Base-by-base conservation (phyloP, 2,113 vertebrate species). In the Oryzias celebensis region DNA sequence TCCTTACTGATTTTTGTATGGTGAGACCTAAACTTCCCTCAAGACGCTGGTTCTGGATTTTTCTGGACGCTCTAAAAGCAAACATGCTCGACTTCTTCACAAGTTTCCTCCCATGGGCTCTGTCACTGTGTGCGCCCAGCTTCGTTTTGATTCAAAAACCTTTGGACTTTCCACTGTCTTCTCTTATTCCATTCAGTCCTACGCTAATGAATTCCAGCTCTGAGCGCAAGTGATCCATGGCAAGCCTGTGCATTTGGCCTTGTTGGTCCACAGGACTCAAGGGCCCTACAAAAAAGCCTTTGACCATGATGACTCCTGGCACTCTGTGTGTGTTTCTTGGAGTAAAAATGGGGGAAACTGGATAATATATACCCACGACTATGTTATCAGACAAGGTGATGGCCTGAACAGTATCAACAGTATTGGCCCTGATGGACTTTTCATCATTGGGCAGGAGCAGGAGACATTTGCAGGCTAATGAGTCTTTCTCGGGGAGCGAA, bases 201-300 rank as follows among this genome's bases (percentile, higher is more conserved):
- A 78, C 46, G 81, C 83, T 67, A 87, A 90, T 61, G 89, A 90
- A 68, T 91, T 92, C 80, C 91, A 92, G 83, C 90, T 93, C 52
- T 78, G 82, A 18, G 88, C 82, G 12, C 82, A 60, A 15, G 46
- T 90, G 65, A 68, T 54, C 47, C 65, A 26, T 48, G 75, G 77
- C 12, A 63, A 76, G 20, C 60, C 15, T 10, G 75, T 92, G 65
- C 75, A 87, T 73, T 85, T 92, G 53, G 83, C 85, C 48, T 60
- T 93, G 65, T 58, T 87, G 46, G 87, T 92, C 17, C 90, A 92
- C 22, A 87, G 89, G 20, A 59, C 46, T 36, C 82, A 83, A 1
- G 81, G 84, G 31, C 47, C 82, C 23, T 90, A 89, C 55, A 10
- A 60, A 14, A 62, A 81, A 1, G 82, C 82, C 18, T 89, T 90